Evolutionary conservation across 2,797 vertebrate species (phyloP), one percentile per base, ranked within the genome.

Genomic region (Catamblyrhynchus diadema): DNA sequence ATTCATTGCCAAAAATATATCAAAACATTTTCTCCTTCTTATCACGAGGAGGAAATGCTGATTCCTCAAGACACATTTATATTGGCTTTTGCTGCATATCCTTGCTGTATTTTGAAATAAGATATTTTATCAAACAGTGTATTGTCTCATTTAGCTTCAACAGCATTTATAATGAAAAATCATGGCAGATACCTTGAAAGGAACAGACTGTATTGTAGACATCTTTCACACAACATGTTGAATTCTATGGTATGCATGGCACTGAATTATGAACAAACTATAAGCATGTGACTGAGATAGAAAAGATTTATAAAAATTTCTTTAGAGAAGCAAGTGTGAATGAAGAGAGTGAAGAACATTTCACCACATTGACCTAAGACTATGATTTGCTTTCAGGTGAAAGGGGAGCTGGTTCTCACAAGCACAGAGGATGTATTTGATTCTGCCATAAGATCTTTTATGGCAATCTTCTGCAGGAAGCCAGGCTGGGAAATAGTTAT

Each of bases 11-110:
- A 96, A 94, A 95, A 95, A 85, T 73, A 77, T 77, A 95, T 94
- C 93, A 97, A 96, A 97, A 95, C 77, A 91, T 81, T 93, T 82
- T 88, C 74, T 95, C 30, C 42, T 95, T 67, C 80, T 74, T 92
- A 65, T 81, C 70, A 59, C 0, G 0, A 85, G 65, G 30, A 90
- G 53, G 69, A 97, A 95, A 92, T 50, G 65, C 37, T 78, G 66
- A 79, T 94, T 92, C 67, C 83, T 94, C 45, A 88, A 82, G 59
- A 81, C 15, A 13, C 30, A 83, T 90, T 90, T 94, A 84, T 53
- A 81, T 65, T 79, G 69, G 41, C 9, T 95, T 93, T 94, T 79
- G 56, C 33, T 69, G 24, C 33, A 81, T 75, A 82, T 65, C 83
- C 71, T 87, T 77, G 41, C 24, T 90, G 44, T 92, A 67, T 82